Evolutionary conservation across 2,113 vertebrate species (phyloP).

Genomic region (Empidonax alnorum): DNA sequence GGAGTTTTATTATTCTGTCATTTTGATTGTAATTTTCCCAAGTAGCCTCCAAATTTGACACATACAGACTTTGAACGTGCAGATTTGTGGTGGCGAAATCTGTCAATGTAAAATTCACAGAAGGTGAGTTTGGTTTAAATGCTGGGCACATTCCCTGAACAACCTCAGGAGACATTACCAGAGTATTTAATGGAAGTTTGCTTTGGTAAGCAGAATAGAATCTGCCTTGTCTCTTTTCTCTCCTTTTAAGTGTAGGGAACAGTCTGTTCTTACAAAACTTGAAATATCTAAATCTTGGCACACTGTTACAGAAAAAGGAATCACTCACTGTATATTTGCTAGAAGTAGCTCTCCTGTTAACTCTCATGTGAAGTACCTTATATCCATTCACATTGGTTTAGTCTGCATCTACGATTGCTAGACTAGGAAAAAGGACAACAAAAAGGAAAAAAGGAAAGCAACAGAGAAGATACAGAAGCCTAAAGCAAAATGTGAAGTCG

Average conservation of each 20-base stretch:
- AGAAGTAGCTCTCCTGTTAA: neutral
- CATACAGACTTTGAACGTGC: neutral
- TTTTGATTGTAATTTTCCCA: neutral
- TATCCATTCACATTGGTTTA: neutral
- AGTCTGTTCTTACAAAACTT: neutral
- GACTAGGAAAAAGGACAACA: neutral
- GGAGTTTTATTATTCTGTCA: neutral
- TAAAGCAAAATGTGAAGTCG: neutral
- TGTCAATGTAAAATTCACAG: neutral
- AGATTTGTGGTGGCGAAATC: neutral
- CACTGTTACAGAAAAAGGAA: neutral
- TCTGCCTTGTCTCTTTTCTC: neutral
- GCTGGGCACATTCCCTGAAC: neutral
- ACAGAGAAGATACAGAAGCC: neutral
- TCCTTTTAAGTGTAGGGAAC: neutral
- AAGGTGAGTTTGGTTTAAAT: neutral
- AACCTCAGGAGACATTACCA: neutral
- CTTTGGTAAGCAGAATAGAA: neutral
- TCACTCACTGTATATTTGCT: neutral
- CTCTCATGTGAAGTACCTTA: neutral
- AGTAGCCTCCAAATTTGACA: neutral
- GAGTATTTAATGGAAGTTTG: neutral
- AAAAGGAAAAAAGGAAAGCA: neutral
- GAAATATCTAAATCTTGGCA: conserved; percentile 7
- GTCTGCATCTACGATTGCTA: neutral